phyloP scores from a whole-genome alignment of 2,888 invertebrate species.

The Epinotia ramella region DNA sequence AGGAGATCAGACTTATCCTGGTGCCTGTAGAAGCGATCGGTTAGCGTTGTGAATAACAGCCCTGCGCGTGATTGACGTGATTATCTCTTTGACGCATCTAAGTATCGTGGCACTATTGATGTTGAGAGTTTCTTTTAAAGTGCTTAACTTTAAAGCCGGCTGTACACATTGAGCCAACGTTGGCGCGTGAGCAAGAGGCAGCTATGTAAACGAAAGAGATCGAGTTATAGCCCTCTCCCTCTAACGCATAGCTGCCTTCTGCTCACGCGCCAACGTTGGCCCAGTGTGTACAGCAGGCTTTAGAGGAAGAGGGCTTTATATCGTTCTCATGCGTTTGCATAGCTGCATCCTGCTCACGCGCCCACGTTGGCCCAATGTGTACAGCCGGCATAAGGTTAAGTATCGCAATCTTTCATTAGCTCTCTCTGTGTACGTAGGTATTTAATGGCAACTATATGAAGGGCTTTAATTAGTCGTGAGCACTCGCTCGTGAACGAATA shows the following conservation, averaged over 20 bases:
- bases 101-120: constrained; percentile 12
- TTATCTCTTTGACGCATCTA: constrained; percentile 40
- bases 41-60: background rate
- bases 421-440: constrained; percentile 3
- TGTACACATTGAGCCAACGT: too few species aligned
- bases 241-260: too few species aligned
- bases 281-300: too few species aligned
- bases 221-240: too few species aligned
- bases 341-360: too few species aligned
- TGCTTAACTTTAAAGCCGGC: constrained; percentile 28
- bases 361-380: too few species aligned
- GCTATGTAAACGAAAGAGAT: too few species aligned
- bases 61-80: constrained; percentile 38
- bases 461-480: background rate
- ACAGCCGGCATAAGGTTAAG: too few species aligned
- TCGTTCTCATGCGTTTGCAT: too few species aligned
- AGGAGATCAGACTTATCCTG: background rate
- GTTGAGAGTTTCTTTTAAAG: constrained; percentile 19
- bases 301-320: too few species aligned
- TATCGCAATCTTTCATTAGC: constrained; percentile 25
- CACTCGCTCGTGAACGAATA: background rate
- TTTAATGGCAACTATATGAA: constrained; percentile 6
- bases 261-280: too few species aligned
- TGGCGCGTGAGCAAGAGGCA: too few species aligned
- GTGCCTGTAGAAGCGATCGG: background rate